Percentiles rank a stretch among this genome's conserved stretches.
These are phyloP conservation scores for Gadopsis bispinosus DNA, from an alignment of 2,797 vertebrate genomes.

Conservation along the genomic window DNA sequence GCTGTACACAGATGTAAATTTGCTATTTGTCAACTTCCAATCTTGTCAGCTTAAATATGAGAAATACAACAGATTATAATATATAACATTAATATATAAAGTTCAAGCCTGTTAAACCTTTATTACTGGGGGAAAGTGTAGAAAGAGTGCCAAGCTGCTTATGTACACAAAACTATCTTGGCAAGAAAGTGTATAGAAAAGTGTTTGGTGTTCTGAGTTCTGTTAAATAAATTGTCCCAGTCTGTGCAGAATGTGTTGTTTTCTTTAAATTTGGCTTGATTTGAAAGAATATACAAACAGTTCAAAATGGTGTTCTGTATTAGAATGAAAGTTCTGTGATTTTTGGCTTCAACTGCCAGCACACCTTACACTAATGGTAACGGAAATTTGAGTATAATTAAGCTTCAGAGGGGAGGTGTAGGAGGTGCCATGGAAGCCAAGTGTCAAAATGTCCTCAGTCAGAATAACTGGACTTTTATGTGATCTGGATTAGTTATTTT, in stretches of 20 bases:
- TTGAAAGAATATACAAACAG: conserved; percentile 50
- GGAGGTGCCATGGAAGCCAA: conserved; percentile 34
- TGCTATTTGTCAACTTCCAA: conserved; percentile 10
- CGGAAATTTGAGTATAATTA: conserved; percentile 57
- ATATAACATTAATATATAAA: conserved; percentile 14
- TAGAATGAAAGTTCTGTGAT: conserved; percentile 56
- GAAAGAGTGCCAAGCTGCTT: conserved; percentile 41
- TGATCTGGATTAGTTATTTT: conserved; percentile 52
- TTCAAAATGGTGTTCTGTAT: conserved; percentile 52
- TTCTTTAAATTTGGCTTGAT: conserved; percentile 47
- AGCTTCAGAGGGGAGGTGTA: conserved; percentile 38
- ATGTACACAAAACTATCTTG: conserved; percentile 41
- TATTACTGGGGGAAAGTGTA: conserved; percentile 19
- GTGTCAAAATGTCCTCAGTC: conserved; percentile 55
- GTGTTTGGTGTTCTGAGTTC: conserved; percentile 40
- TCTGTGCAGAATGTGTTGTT: conserved; percentile 31
- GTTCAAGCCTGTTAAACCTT: conserved; percentile 25
- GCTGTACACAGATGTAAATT: conserved; percentile 20
- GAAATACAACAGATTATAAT: conserved; percentile 21
- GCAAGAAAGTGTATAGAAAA: conserved; percentile 36
- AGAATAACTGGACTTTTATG: conserved; percentile 61
- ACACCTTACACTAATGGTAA: conserved; percentile 44
- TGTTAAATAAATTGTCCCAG: conserved; percentile 52
- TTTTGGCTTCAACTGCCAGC: conserved; percentile 52
- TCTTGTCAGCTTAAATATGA: conserved; percentile 4